Base-by-base conservation (phyloP, 1,140 invertebrate species). In the Magallana ariakensis region DNA sequence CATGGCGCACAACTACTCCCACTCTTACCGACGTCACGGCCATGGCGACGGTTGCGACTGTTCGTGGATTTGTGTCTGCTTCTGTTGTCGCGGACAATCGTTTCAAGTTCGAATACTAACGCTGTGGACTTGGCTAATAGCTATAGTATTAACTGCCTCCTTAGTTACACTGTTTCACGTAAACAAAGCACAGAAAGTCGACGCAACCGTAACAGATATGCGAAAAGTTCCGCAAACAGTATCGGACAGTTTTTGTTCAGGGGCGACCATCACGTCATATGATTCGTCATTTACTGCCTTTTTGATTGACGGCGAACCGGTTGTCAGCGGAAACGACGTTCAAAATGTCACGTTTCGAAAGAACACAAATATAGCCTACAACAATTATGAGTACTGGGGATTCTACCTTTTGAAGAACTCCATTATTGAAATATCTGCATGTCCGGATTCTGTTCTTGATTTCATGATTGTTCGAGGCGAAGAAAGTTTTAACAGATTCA, bases 101-200 rank as follows among this genome's bases (percentile, higher is more conserved):
- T 75, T 75, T 75, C 66, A 75, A 75, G 66, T 75, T 22, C 66
- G 66, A 22, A 75, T 75, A 26, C 33, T 10, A 19, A 75, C 66
- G 10, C 11, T 75, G 8, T 75, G 66, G 66, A 33, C 66, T 13
- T 75, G 66, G 66, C 22, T 75, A 4, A 26, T 75, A 75, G 66
- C 66, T 26, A 46, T 75, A 75, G 15, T 75, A 26, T 33, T 75
- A 13, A 75, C 22, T 13, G 26, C 66, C 7, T 75, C 66, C 11
- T 46, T 75, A 26, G 33, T 75, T 26, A 75, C 66, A 33, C 22
- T 75, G 19, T 15, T 75, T 22, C 22, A 26, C 13, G 66, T 75
- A 4, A 75, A 75, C 66, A 75, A 75, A 33, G 33, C 9, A 75
- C 66, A 75, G 22, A 75, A 46, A 11, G 15, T 75, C 9, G 66